These are phyloP conservation scores for Ursus arctos DNA, from an alignment of 2,113 vertebrate species.

Conservation along the genomic window DNA sequence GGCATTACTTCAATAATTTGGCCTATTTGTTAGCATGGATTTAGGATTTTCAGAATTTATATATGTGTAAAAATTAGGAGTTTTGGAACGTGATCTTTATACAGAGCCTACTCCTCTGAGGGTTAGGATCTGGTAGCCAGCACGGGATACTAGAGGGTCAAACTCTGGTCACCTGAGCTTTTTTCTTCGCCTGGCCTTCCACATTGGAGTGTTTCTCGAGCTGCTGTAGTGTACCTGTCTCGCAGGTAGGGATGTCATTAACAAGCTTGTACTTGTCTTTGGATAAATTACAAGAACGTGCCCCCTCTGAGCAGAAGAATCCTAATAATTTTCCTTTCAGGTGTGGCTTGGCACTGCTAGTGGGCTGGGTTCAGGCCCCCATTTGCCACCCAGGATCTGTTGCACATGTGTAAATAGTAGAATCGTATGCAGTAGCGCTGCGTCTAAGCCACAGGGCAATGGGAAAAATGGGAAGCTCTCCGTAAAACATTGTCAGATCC, in stretches of 20 bases:
- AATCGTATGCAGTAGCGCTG: too few species aligned
- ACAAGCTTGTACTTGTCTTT: not conserved
- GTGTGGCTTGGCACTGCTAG: not conserved
- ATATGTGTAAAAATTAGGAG: not conserved
- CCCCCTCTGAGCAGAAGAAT: not conserved
- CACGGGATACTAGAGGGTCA: not conserved
- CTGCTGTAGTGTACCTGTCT: rapidly evolving
- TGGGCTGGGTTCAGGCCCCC: not conserved
- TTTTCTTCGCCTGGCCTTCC: not conserved
- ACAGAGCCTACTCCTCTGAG: not conserved
- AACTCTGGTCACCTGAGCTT: not conserved
- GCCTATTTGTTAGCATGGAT: not conserved
- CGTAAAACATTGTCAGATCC: not conserved
- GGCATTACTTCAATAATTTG: not conserved
- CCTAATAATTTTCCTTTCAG: not conserved
- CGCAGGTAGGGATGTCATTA: not conserved
- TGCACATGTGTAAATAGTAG: not conserved
- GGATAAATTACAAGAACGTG: not conserved
- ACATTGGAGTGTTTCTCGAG: rapidly evolving
- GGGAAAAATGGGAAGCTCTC: not conserved
- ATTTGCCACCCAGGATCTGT: not conserved
- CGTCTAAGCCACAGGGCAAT: not conserved
- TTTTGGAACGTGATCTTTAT: not conserved
- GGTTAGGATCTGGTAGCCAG: not conserved
- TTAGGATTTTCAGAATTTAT: not conserved